Conservation (phyloP, 2,888 invertebrate genomes). For the Microdon myrmicae region DNA sequence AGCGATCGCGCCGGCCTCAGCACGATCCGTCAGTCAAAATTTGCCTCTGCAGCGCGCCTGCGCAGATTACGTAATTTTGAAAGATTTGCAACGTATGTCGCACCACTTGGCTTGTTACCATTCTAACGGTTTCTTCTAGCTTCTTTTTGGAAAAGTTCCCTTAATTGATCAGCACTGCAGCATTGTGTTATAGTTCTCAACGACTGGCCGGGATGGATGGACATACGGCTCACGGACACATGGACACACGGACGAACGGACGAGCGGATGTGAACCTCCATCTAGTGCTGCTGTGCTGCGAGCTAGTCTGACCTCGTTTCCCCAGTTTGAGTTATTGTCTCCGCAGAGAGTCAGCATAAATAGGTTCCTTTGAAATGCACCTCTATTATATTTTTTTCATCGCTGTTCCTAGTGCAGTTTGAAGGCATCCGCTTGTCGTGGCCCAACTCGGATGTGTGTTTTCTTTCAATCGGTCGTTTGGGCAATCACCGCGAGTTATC, state of each 20-base stretch:
- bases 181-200: slow-evolving; percentile 10
- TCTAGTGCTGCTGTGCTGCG: slow-evolving; percentile 15
- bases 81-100: slow-evolving; percentile 51
- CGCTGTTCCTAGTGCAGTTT: no score
- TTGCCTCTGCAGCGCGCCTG: slow-evolving; percentile 38
- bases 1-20: slow-evolving; percentile 51
- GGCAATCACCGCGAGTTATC: slow-evolving; percentile 44
- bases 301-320: slow-evolving; percentile 40
- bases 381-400: neutral
- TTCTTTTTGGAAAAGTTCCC: slow-evolving; percentile 35
- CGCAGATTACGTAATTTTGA: slow-evolving; percentile 46
- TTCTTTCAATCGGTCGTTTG: slow-evolving; percentile 44
- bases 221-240: slow-evolving; percentile 13
- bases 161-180: slow-evolving; percentile 42
- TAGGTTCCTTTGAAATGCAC: slow-evolving; percentile 26
- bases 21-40: slow-evolving; percentile 53
- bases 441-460: slow-evolving; percentile 36
- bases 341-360: slow-evolving; percentile 46
- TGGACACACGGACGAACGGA: slow-evolving; percentile 14
- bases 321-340: slow-evolving; percentile 50
- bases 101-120: slow-evolving; percentile 27
- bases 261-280: slow-evolving; percentile 29
- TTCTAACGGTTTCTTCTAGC: slow-evolving; percentile 25
- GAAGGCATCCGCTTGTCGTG: no score
- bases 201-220: slow-evolving; percentile 10